Evolutionary conservation across 2,888 invertebrate genomes (phyloP).

Genomic region (Chymomyza procnemis): DNA sequence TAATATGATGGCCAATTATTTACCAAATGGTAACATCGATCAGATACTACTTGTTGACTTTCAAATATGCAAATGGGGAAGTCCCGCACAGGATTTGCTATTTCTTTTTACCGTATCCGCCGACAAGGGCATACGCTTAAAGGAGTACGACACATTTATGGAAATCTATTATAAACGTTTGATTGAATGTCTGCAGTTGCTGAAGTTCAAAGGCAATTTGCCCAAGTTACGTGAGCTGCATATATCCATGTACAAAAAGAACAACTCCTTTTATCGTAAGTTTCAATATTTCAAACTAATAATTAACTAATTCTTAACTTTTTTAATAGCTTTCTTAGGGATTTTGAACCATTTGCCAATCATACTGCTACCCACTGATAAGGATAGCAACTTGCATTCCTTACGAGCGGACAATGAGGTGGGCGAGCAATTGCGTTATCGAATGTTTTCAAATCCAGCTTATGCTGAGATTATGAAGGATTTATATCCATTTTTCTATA

Average conservation of each 20-base stretch:
- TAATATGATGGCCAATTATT: conserved; percentile 73
- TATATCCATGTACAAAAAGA: conserved; percentile 51
- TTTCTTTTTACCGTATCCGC: conserved; percentile 70
- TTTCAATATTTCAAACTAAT: not conserved
- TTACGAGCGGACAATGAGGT: conserved; percentile 39
- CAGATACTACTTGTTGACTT: conserved; percentile 70
- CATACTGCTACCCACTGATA: conserved; percentile 57
- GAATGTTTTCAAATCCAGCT: conserved; percentile 51
- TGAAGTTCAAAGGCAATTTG: conserved; percentile 59
- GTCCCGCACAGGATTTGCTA: conserved; percentile 68
- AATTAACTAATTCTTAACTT: not conserved
- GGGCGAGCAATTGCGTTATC: conserved; percentile 45
- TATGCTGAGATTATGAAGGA: conserved; percentile 62
- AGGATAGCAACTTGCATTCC: conserved; percentile 56
- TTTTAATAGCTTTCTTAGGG: conserved; percentile 50
- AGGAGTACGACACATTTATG: conserved; percentile 73
- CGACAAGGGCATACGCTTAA: conserved; percentile 53
- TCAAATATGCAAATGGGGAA: conserved; percentile 74
- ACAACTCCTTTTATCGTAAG: conserved; percentile 59
- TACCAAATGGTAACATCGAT: conserved; percentile 45
- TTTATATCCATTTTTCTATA: conserved; percentile 68
- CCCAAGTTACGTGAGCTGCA: conserved; percentile 71
- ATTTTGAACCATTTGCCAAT: conserved; percentile 46
- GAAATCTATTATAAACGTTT: conserved; percentile 71
- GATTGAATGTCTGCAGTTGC: conserved; percentile 60